Evolutionary conservation across 2,888 invertebrate genomes (phyloP).

Genomic region (Unio pictorum): DNA sequence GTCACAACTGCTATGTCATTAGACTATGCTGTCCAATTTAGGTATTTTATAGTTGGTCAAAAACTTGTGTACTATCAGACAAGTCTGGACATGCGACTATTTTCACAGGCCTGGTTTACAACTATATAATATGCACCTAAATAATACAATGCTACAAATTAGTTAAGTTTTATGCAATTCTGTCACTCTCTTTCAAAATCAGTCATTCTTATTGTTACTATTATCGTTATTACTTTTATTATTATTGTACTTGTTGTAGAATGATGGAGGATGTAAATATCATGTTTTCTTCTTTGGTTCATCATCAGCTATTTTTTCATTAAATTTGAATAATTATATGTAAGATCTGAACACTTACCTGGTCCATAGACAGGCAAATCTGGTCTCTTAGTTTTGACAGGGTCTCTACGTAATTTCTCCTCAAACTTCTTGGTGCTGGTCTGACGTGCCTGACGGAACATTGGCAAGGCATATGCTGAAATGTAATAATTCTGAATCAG

Average conservation of each 20-base stretch:
- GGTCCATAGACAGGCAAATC: constrained; percentile 75
- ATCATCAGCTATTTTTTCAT: not conserved
- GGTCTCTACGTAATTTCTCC: constrained; percentile 87
- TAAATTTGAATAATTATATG: not conserved
- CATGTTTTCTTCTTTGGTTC: not conserved
- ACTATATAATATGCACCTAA: too few species aligned
- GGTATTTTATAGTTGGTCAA: too few species aligned
- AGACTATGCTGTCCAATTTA: too few species aligned
- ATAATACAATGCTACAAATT: too few species aligned
- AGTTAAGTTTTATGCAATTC: too few species aligned
- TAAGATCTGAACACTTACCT: constrained; percentile 57
- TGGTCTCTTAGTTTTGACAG: constrained; percentile 74
- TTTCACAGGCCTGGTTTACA: too few species aligned
- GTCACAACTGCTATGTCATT: too few species aligned
- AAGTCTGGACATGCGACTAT: too few species aligned
- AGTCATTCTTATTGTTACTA: too few species aligned
- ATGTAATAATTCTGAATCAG: constrained; percentile 14
- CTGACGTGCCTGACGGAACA: constrained; percentile 93
- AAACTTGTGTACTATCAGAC: too few species aligned
- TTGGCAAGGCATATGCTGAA: constrained; percentile 83
- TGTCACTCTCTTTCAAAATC: too few species aligned
- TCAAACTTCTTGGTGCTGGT: constrained; percentile 84
- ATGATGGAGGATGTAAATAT: not conserved
- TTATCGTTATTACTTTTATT: too few species aligned
- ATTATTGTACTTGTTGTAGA: not conserved